A percentile compares a stretch with the other conserved stretches of the same genome.
Evolutionary conservation across 1,140 invertebrate species (phyloP).

Genomic region (Pteromalus puparum): DNA sequence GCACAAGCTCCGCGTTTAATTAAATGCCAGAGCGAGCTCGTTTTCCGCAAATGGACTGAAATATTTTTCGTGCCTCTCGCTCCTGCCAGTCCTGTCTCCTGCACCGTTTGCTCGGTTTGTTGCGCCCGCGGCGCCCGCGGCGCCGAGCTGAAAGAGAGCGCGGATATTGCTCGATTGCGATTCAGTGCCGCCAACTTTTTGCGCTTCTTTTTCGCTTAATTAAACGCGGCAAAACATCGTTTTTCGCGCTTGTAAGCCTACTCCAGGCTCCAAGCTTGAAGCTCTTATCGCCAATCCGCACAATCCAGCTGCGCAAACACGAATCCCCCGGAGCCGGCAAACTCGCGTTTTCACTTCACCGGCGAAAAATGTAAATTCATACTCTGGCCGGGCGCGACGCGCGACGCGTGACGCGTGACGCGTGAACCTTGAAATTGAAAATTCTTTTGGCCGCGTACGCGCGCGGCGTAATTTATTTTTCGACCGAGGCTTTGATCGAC

Average conservation of each 20-base stretch:
- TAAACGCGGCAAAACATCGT: no score
- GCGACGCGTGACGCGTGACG: no score
- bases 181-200: neutral
- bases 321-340: neutral
- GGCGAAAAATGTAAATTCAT: constrained; percentile 43
- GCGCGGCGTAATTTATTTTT: constrained; percentile 35
- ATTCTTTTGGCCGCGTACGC: constrained; percentile 10
- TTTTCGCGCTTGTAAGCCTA: no score
- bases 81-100: neutral
- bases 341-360: neutral
- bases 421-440: constrained; percentile 46
- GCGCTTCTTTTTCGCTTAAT: constrained; percentile 14
- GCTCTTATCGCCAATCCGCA: no score
- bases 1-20: constrained; percentile 52
- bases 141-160: constrained; percentile 12
- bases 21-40: constrained; percentile 49
- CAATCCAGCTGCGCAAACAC: neutral
- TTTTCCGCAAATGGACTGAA: constrained; percentile 50
- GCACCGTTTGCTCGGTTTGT: neutral
- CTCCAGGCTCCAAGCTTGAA: no score
- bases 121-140: constrained; percentile 6
- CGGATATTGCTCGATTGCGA: constrained; percentile 50
- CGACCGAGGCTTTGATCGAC: constrained; percentile 40
- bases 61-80: constrained; percentile 50
- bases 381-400: neutral